phyloP scores from a whole-genome alignment of 2,888 invertebrate genomes.

The Erpobdella octoculata region DNA sequence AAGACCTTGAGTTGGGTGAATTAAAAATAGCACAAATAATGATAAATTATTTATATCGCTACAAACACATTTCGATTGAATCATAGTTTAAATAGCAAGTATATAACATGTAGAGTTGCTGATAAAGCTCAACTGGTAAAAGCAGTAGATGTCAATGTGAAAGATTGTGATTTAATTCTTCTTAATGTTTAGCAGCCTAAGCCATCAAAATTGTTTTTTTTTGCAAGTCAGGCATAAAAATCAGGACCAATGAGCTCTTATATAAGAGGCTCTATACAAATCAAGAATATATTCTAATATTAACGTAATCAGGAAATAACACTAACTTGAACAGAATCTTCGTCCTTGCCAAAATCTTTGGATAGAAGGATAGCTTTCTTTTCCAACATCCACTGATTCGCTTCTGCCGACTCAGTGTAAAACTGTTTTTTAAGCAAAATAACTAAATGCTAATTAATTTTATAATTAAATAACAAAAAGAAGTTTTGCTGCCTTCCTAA shows the following conservation, averaged over 20 bases:
- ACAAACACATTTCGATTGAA: neutral
- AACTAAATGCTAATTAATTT: neutral
- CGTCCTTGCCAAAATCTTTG: conserved; percentile 79
- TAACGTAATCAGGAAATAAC: neutral
- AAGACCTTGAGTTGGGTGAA: conserved; percentile 57
- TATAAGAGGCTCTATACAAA: no score
- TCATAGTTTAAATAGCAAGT: neutral
- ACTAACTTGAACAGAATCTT: conserved; percentile 69
- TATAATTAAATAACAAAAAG: neutral
- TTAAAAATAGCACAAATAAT: no score
- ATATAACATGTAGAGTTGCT: no score
- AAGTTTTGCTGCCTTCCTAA: neutral
- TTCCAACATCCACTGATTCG: conserved; percentile 83
- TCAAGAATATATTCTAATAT: no score
- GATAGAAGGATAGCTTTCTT: conserved; percentile 62
- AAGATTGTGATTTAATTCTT: no score
- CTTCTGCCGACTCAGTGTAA: conserved; percentile 58
- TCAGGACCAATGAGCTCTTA: no score
- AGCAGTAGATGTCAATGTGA: no score
- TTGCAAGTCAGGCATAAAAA: no score
- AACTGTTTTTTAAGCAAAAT: conserved; percentile 24
- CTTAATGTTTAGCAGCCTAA: no score
- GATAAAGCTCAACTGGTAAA: no score
- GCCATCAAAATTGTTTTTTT: no score
- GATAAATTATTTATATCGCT: no score